Evolutionary conservation across 1,140 invertebrate genomes (phyloP).

Genomic region (Phymastichus coffea): DNA sequence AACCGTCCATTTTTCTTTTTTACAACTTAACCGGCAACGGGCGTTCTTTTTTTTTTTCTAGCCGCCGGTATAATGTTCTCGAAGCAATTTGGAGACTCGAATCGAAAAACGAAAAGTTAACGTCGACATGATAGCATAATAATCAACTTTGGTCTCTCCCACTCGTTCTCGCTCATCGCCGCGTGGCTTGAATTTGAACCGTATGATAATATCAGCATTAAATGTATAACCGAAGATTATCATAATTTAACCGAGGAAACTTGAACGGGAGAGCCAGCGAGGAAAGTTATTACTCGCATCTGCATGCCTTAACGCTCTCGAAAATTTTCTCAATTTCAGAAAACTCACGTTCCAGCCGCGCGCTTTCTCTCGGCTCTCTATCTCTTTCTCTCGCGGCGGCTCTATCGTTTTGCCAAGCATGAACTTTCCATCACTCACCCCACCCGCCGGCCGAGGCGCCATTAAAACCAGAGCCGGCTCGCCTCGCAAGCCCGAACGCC

Average conservation of each 20-base stretch:
- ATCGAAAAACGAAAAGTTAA: background rate
- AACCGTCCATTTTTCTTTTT: too few relatives aligned
- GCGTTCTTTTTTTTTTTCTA: too few relatives aligned
- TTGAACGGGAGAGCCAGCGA: conserved; percentile 10
- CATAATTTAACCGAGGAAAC: conserved; percentile 17
- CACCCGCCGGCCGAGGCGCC: background rate
- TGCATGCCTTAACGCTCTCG: conserved; percentile 10
- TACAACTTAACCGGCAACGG: too few relatives aligned
- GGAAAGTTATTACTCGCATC: conserved; percentile 21
- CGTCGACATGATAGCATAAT: background rate
- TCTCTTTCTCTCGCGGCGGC: too few relatives aligned
- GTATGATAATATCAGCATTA: conserved; percentile 3
- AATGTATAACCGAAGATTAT: conserved; percentile 21
- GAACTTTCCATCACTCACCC: conserved; percentile 12
- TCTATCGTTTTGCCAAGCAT: conserved; percentile 7
- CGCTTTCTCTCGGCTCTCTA: background rate
- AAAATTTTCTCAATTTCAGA: conserved; percentile 29
- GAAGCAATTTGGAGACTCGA: too few relatives aligned
- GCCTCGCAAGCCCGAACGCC: too few relatives aligned
- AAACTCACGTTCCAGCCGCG: conserved; percentile 16
- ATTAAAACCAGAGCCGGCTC: conserved; percentile 18
- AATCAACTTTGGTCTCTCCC: background rate
- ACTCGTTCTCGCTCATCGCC: background rate
- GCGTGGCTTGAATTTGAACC: background rate
- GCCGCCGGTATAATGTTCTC: too few relatives aligned